Conservation (phyloP, 1,140 invertebrate species). For the Drosophila ambigua region DNA sequence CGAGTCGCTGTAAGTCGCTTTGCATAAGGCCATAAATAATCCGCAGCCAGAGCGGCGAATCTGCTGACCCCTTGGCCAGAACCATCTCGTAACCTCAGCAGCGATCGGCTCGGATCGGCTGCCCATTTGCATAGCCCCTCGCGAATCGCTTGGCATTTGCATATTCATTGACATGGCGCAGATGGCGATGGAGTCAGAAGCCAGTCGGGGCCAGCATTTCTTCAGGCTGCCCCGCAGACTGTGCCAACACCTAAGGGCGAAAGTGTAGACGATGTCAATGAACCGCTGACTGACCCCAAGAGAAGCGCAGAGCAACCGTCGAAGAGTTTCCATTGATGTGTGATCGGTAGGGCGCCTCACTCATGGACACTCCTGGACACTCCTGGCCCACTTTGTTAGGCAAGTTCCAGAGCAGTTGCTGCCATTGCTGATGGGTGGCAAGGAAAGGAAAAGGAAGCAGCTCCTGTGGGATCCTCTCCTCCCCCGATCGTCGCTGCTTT, state of each 20-base stretch:
- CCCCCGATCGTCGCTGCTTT: too few relatives aligned
- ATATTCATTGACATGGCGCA: slow-evolving; percentile 58
- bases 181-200: background rate
- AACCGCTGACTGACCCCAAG: slow-evolving; percentile 45
- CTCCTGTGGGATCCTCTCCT: too few relatives aligned
- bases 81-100: slow-evolving; percentile 37
- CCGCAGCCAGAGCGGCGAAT: slow-evolving; percentile 1
- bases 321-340: too few relatives aligned
- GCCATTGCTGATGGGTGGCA: too few relatives aligned
- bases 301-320: background rate
- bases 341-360: too few relatives aligned
- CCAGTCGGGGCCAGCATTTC: background rate
- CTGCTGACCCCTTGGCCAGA: slow-evolving; percentile 35
- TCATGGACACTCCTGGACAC: too few relatives aligned
- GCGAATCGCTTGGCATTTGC: slow-evolving; percentile 53
- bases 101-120: slow-evolving; percentile 16
- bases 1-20: slow-evolving; percentile 54
- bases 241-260: slow-evolving; percentile 53
- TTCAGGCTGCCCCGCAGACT: background rate
- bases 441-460: too few relatives aligned
- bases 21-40: slow-evolving; percentile 76
- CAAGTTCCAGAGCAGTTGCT: too few relatives aligned
- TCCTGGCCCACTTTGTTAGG: too few relatives aligned
- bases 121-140: slow-evolving; percentile 33
- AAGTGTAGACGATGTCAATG: slow-evolving; percentile 69